phyloP scores from a whole-genome alignment of 2,888 invertebrate genomes.

The Laothoe populi region DNA sequence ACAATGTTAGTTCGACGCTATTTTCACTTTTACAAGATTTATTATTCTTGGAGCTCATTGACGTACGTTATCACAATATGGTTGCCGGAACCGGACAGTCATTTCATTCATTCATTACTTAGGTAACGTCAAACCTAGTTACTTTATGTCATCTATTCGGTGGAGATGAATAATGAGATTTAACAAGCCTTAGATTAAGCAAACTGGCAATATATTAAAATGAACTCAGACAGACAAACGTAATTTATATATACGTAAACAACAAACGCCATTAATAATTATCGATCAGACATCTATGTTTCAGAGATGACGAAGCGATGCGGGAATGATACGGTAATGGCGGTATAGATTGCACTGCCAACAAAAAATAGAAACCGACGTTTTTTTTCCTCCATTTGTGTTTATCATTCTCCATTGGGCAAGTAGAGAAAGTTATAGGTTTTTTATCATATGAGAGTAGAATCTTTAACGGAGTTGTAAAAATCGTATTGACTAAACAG shows the following conservation, averaged over 20 bases:
- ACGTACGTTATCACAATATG: too few species aligned
- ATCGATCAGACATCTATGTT: constrained; percentile 74
- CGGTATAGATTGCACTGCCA: constrained; percentile 25
- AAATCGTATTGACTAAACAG: too few species aligned
- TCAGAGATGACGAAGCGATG: constrained; percentile 57
- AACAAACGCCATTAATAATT: constrained; percentile 65
- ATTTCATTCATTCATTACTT: too few species aligned
- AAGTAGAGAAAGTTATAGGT: not conserved
- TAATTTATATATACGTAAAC: constrained; percentile 35
- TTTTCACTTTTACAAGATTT: too few species aligned
- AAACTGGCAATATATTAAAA: not conserved
- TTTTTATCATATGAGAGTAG: not conserved
- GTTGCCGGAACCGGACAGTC: too few species aligned
- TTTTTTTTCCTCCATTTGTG: constrained; percentile 7
- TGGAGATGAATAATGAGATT: too few species aligned
- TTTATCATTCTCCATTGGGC: constrained; percentile 13
- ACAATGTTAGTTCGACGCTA: too few species aligned
- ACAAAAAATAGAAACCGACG: constrained; percentile 17
- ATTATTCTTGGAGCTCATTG: too few species aligned
- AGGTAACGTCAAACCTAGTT: too few species aligned
- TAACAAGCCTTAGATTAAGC: too few species aligned
- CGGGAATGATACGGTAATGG: constrained; percentile 27
- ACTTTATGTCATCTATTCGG: too few species aligned
- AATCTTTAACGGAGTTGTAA: not conserved
- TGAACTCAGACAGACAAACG: constrained; percentile 41